These are phyloP conservation scores for Loriculus beryllinus DNA, from an alignment of 2,797 vertebrate genomes.

Conservation along the genomic window DNA sequence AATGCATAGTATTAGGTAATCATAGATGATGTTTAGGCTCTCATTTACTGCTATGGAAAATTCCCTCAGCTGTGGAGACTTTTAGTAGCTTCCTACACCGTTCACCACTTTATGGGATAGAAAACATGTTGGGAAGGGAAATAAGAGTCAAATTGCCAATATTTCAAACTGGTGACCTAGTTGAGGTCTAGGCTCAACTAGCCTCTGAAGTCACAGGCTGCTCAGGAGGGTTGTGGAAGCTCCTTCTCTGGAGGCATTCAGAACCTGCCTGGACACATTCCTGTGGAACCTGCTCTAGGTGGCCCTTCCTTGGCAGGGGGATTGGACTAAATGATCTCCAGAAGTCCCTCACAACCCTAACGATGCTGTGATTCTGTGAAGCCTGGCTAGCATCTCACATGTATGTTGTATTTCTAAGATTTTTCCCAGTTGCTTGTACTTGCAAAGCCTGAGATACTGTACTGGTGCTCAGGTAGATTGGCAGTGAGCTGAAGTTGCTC, in stretches of 20 bases:
- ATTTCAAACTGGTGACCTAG: background rate
- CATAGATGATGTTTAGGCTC: background rate
- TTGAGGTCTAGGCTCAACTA: too few relatives aligned
- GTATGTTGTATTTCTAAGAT: background rate
- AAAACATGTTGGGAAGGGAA: background rate
- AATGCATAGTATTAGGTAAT: background rate
- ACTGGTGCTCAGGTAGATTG: background rate
- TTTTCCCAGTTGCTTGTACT: background rate
- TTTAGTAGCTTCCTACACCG: background rate
- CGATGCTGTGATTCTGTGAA: background rate
- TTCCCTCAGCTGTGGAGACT: background rate
- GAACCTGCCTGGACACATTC: background rate
- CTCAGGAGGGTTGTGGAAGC: background rate
- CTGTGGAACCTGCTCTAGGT: background rate
- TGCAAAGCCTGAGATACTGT: background rate
- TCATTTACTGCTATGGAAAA: background rate
- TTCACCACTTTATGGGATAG: background rate
- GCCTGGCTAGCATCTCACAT: background rate
- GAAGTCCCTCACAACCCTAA: background rate
- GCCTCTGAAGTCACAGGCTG: background rate
- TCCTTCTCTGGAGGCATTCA: background rate
- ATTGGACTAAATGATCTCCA: background rate
- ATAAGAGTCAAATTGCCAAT: background rate
- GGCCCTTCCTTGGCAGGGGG: background rate
- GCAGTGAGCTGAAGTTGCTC: background rate